Evolutionary conservation across 2,113 vertebrate genomes (phyloP), one percentile per base, ranked within the genome.

Genomic region (Pseudorasbora parva): DNA sequence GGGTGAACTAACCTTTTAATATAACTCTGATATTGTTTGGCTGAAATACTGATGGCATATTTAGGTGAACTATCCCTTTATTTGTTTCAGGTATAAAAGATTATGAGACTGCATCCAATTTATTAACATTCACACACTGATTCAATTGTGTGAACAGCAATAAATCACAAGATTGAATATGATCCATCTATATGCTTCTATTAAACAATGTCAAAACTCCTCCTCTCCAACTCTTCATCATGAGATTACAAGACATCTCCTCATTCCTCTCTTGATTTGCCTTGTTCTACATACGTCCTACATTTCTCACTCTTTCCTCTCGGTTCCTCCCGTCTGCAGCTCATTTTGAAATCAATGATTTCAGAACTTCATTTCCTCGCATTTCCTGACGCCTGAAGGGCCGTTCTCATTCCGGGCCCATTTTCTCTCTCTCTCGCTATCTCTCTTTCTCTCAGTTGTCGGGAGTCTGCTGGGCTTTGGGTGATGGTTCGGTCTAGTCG

Each of bases 261-360:
- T 25, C 56, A 14, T 81, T 73, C 43, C 21, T 30, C 57, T 64
- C 64, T 71, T 56, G 9, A 15, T 59, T 68, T 59, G 47, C 12
- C 71, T 83, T 66, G 15, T 81, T 64, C 21, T 69, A 57, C 83
- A 66, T 78, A 33, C 78, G 62, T 82, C 68, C 64, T 57, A 37
- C 57, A 27, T 82, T 11, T 3, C 86, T 82, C 71, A 77, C 85
- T 75, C 51, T 33, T 72, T 78, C 43, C 19, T 37, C 41, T 84
- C 68, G n/a, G 54, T 85, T 75, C 76, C 80, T 82, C 84, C 73
- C 66, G 59, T 87, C 87, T 86, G 88, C 88, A 91, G 90, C 92
- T 94, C 91, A 91, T 93, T 94, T 93, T 92, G 86, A 93, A 94
- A 94, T 93, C 92, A 93, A 94, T 94, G 93, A 94, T 93, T 93